Evolutionary conservation across 2,113 vertebrate species (phyloP).

Genomic region (Saguinus imperator): DNA sequence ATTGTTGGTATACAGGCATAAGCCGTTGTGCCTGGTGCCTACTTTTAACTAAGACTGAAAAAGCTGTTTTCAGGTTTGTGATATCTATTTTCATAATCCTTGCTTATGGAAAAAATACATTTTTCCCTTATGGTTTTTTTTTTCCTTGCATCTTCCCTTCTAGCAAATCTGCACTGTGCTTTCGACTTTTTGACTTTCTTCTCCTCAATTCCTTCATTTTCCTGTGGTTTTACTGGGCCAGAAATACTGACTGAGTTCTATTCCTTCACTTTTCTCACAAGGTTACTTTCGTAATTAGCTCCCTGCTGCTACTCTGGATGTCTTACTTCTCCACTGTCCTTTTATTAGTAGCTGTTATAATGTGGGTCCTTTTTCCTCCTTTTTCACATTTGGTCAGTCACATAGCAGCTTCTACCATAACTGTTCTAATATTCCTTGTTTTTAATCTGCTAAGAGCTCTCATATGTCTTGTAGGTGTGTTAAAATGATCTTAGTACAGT

Average conservation of each 20-base stretch:
- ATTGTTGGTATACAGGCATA: no score
- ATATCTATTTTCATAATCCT: neutral
- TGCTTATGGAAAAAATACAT: neutral
- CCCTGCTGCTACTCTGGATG: neutral
- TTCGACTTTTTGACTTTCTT: neutral
- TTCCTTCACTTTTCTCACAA: neutral
- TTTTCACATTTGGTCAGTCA: neutral
- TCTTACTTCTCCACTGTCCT: neutral
- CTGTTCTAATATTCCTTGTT: neutral
- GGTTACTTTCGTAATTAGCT: neutral
- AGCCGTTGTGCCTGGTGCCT: no score
- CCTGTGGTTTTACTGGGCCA: neutral
- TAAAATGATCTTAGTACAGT: neutral
- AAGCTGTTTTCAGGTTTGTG: neutral
- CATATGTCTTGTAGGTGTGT: neutral
- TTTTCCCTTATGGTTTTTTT: neutral
- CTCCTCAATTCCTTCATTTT: neutral
- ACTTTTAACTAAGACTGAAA: slow-evolving; percentile 3
- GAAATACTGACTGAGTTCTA: neutral
- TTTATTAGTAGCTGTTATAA: neutral
- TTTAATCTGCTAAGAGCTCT: neutral
- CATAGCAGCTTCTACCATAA: neutral
- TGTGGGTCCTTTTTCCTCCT: neutral
- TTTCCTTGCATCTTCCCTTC: neutral
- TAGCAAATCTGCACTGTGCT: neutral